Base-by-base conservation (phyloP, 2,888 invertebrate genomes). In the Petrolisthes cinctipes region DNA sequence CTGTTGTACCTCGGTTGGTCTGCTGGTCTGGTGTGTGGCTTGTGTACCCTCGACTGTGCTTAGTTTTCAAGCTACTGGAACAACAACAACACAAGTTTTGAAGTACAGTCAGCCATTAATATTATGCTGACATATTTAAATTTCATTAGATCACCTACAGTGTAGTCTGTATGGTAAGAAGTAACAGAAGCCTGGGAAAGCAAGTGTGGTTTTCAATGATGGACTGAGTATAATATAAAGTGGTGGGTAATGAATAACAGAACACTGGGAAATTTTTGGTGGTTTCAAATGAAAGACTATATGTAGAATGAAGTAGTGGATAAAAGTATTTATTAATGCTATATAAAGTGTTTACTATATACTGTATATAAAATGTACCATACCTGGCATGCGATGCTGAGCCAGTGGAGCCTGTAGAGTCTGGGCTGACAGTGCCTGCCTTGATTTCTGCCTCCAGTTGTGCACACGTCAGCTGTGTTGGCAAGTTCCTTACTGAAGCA, bases 371-470 rank as follows among this genome's bases (percentile, higher is more conserved):
- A 71, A 37, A 37, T 37, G 37, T 37, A 37, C 2, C 17, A 73
- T 83, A 87, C 87, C 84, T 71, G 9, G 83, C 80, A 23, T 81
- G 83, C 51, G 80, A 57, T n/a, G 80, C 71, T 37, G 81, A 73
- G 14, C 66, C 73, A 57, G 83, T 20, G 9, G 87, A 80, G 5
- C 75, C 79, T 51, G 87, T 51, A 17, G 87, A 73, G n/a, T 87
- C 87, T 80, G 87, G 84, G 82, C 83, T 87, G 61, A 87, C 66
- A 51, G 83, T 61, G n/a, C 81, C 84, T 23, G 83, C 83, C 53
- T 86, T 90, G 54, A 90, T 89, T 20, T 89, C 86, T 4, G 90
- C 89, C 79, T 90, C 90, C 11, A 90, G 87, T 57, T 90, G 89
- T 54, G 88, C 89, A 61, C 90, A 90, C 4, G 90, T 90, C 68